Percentiles rank a stretch among this genome's conserved stretches.
Evolutionary conservation across 1,140 invertebrate genomes (phyloP).

Genomic region (Leguminivora glycinivorella): DNA sequence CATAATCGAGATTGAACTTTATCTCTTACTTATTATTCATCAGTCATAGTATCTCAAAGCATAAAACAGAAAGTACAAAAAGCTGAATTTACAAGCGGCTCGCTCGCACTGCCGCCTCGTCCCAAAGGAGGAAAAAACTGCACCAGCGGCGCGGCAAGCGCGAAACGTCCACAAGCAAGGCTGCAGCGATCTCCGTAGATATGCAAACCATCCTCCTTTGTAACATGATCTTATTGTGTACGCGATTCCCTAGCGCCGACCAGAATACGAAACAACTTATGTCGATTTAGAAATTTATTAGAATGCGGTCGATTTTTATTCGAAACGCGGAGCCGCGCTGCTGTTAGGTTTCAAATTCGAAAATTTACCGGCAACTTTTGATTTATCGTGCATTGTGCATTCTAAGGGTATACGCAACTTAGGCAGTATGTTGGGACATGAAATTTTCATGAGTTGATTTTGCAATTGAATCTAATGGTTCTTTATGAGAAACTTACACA

Average conservation of each 20-base stretch:
- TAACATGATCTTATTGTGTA: conserved; percentile 72
- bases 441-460: conserved; percentile 9
- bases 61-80: conserved; percentile 1
- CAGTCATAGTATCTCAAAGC: not conserved
- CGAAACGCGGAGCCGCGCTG: conserved; percentile 51
- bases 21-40: not conserved
- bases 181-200: conserved; percentile 51
- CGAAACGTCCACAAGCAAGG: conserved; percentile 54
- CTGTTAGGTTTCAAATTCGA: conserved; percentile 52
- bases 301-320: conserved; percentile 65
- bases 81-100: not conserved
- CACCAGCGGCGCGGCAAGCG: conserved; percentile 34
- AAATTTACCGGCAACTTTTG: conserved; percentile 34
- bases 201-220: conserved; percentile 67
- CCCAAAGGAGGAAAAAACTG: conserved; percentile 46
- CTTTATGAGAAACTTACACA: not conserved
- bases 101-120: conserved; percentile 31
- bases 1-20: too few relatives aligned
- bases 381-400: conserved; percentile 26
- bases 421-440: not conserved
- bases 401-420: conserved; percentile 20
- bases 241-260: conserved; percentile 51
- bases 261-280: conserved; percentile 68
- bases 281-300: conserved; percentile 77
- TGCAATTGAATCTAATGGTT: not conserved